Percentiles rank a stretch among this genome's conserved stretches.
Conservation (phyloP, 1,140 invertebrate species). For the Steinernema khuongi region DNA sequence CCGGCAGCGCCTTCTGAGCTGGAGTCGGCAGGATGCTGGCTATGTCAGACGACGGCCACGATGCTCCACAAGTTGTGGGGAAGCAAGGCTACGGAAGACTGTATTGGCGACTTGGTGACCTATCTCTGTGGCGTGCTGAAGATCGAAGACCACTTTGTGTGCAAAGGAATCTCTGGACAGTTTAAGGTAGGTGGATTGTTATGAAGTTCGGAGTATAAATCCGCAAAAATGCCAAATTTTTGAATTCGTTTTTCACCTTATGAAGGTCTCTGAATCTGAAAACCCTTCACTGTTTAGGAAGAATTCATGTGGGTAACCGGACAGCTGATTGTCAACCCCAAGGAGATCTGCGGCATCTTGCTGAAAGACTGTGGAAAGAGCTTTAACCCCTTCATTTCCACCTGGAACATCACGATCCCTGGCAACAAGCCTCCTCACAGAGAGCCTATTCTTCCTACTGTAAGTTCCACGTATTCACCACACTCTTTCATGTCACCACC, state of each 20-base stretch:
- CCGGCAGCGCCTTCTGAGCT: not conserved
- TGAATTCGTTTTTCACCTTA: too few species aligned
- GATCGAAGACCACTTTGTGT: constrained; percentile 40
- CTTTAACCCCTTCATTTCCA: constrained; percentile 32
- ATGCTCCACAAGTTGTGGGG: not conserved
- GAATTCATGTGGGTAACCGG: constrained; percentile 44
- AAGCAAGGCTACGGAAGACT: not conserved
- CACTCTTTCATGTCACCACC: not conserved
- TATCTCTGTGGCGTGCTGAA: constrained; percentile 32
- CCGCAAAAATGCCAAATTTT: too few species aligned
- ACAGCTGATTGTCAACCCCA: constrained; percentile 38
- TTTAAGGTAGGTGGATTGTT: constrained; percentile 33
- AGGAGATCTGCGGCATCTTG: constrained; percentile 46
- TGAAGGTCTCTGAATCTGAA: too few species aligned
- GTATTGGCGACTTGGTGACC: not conserved
- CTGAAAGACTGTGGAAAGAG: constrained; percentile 40
- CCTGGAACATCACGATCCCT: constrained; percentile 47
- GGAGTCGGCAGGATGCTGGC: not conserved
- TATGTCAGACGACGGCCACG: not conserved
- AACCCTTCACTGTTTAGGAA: constrained; percentile 32
- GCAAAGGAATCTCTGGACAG: constrained; percentile 37
- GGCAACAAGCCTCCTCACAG: constrained; percentile 42
- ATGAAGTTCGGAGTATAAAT: too few species aligned
- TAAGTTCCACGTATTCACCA: not conserved
- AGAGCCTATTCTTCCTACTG: constrained; percentile 21